These are phyloP conservation scores for Ceratoteleas bidentatus DNA, from an alignment of 1,140 invertebrate species.

Conservation along the genomic window DNA sequence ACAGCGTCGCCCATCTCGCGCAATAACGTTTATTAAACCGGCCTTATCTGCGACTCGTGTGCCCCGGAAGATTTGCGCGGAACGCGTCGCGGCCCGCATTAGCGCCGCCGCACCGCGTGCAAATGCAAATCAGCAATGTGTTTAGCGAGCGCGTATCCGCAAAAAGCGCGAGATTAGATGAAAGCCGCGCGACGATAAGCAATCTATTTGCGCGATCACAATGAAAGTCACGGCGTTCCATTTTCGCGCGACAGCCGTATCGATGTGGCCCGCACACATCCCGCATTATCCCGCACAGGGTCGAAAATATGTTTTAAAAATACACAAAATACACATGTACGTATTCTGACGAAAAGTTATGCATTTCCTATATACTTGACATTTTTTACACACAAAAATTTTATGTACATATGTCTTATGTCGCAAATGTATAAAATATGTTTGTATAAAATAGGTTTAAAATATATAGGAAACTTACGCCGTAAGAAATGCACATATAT, in stretches of 20 bases:
- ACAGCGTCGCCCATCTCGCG: background rate
- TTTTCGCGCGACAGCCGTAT: conserved; percentile 36
- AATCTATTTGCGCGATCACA: conserved; percentile 50
- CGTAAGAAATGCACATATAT: no score
- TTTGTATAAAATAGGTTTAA: no score
- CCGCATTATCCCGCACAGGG: no score
- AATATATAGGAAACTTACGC: no score
- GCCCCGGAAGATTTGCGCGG: conserved; percentile 37
- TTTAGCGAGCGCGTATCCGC: conserved; percentile 25
- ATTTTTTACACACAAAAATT: no score
- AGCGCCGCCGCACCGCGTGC: conserved; percentile 7
- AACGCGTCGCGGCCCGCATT: conserved; percentile 2
- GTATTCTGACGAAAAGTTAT: no score
- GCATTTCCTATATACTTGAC: no score
- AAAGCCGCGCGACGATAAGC: conserved; percentile 48
- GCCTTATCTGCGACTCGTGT: conserved; percentile 30
- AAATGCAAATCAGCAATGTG: conserved; percentile 51
- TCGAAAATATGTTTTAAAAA: no score
- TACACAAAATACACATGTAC: no score
- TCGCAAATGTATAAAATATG: no score
- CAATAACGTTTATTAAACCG: conserved; percentile 38
- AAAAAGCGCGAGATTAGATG: conserved; percentile 48
- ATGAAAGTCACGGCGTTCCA: conserved; percentile 34
- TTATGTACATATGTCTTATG: no score
- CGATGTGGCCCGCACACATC: no score